Percentiles rank a stretch among this genome's conserved stretches.
phyloP scores from a whole-genome alignment of 2,113 vertebrate genomes.

The Rissa tridactyla region DNA sequence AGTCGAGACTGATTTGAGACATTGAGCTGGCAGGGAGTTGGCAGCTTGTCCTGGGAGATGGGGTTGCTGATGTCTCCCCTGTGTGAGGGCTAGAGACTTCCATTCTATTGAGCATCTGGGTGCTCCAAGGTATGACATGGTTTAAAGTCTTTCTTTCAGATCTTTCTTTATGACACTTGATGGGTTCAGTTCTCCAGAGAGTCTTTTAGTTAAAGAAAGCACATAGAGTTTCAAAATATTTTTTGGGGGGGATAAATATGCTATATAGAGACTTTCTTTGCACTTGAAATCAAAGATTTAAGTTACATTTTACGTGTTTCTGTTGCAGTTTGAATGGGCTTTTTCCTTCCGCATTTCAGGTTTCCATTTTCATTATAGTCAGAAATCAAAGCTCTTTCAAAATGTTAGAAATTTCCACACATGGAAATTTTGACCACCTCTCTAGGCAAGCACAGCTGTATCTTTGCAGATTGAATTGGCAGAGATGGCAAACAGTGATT shows the following conservation, averaged over 20 bases:
- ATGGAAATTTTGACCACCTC: neutral
- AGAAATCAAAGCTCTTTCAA: neutral
- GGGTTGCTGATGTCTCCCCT: neutral
- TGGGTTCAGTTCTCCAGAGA: neutral
- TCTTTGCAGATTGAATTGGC: neutral
- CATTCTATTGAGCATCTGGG: neutral
- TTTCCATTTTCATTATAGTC: neutral
- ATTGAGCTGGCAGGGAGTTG: neutral
- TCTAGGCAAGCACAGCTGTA: neutral
- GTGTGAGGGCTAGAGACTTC: neutral
- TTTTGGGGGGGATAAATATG: rapidly evolving
- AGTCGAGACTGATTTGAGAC: neutral
- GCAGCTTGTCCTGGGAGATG: neutral
- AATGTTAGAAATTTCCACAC: neutral
- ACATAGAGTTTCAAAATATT: neutral
- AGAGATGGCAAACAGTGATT: neutral
- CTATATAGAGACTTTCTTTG: neutral
- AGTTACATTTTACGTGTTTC: neutral
- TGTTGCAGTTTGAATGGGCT: rapidly evolving
- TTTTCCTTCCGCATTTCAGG: neutral
- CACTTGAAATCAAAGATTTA: neutral
- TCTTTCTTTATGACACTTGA: neutral
- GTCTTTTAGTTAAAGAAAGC: neutral
- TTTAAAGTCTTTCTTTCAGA: neutral
- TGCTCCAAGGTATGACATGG: neutral